These are phyloP conservation scores for Hemiprocne comata DNA, from an alignment of 2,113 vertebrate species.

Conservation along the genomic window DNA sequence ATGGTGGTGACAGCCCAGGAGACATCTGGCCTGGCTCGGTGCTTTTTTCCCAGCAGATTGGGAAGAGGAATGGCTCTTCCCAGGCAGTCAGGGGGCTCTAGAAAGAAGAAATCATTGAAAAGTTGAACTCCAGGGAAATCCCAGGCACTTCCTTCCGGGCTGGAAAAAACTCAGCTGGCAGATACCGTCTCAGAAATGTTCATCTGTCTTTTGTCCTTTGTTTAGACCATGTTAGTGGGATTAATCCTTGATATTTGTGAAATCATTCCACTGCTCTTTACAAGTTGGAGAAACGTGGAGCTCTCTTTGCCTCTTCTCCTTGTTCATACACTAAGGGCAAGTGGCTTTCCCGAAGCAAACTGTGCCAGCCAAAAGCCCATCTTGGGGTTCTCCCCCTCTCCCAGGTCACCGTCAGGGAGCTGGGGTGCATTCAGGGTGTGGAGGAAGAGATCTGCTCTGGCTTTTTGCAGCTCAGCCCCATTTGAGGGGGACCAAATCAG, in stretches of 20 bases:
- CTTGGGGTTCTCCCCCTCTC: rapidly evolving
- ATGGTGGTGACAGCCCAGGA: background rate
- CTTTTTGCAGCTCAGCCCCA: background rate
- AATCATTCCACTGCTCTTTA: background rate
- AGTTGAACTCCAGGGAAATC: background rate
- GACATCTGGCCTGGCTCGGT: background rate
- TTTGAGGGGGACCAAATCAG: background rate
- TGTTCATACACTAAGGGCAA: background rate
- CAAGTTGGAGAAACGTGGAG: background rate
- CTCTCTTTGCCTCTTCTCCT: background rate
- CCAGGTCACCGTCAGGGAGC: rapidly evolving
- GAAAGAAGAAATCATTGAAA: background rate
- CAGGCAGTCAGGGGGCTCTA: background rate
- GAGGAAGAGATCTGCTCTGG: background rate
- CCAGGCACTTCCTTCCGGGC: background rate
- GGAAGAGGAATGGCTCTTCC: background rate
- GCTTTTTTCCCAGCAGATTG: background rate
- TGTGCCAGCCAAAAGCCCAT: rapidly evolving
- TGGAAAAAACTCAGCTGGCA: background rate
- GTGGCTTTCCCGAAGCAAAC: background rate
- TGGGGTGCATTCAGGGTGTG: background rate
- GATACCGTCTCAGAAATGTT: background rate
- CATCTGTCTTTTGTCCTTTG: background rate
- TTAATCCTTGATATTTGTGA: background rate
- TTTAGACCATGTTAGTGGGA: background rate